A percentile compares a stretch with the other conserved stretches of the same genome.
phyloP scores from a whole-genome alignment of 2,113 vertebrate genomes.

The Lates calcarifer region DNA sequence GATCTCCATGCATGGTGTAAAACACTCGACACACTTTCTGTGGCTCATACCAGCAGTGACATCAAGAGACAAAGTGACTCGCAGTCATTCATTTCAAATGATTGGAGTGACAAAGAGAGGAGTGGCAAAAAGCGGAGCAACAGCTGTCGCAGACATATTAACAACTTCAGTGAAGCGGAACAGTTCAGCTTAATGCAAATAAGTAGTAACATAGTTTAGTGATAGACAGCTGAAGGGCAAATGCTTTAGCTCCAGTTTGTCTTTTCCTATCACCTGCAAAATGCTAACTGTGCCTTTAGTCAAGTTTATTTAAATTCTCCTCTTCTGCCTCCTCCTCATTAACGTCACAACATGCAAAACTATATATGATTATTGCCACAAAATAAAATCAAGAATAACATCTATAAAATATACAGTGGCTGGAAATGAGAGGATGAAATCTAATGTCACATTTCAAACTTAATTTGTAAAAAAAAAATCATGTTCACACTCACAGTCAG shows the following conservation, averaged over 20 bases:
- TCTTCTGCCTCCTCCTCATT: no score
- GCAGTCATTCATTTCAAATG: constrained; percentile 26
- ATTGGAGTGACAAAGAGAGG: constrained; percentile 11
- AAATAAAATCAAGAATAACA: no score
- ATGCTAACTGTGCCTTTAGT: not conserved
- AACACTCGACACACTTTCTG: constrained; percentile 38
- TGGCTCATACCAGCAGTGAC: constrained; percentile 13
- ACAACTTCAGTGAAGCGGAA: not conserved
- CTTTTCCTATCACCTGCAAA: not conserved
- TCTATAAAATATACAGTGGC: no score
- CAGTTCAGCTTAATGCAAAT: not conserved
- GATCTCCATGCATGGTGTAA: constrained; percentile 35
- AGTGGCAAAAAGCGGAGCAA: not conserved
- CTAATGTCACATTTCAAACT: no score
- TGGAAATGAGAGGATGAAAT: no score
- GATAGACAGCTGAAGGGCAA: not conserved
- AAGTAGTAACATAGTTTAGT: not conserved
- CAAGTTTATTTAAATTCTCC: not conserved
- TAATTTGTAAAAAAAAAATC: no score
- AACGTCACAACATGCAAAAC: no score
- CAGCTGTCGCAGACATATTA: not conserved
- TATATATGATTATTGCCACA: no score
- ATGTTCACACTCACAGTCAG: no score
- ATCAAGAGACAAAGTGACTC: constrained; percentile 1
- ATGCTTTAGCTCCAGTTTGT: not conserved